These are phyloP conservation scores for Alethe diademata DNA, from an alignment of 2,113 vertebrate species.

Conservation along the genomic window DNA sequence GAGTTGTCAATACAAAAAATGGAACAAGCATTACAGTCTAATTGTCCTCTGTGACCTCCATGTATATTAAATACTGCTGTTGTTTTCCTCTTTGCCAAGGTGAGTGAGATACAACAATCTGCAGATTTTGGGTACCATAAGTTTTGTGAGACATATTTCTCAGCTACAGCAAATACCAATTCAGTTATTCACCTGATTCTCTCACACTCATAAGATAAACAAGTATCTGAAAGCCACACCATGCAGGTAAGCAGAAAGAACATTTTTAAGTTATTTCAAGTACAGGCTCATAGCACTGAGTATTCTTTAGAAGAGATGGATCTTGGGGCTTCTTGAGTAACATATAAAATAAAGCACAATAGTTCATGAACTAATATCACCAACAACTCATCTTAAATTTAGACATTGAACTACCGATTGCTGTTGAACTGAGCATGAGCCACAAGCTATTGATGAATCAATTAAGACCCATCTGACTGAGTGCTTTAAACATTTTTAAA, in stretches of 20 bases:
- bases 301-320: background rate
- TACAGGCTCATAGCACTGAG: background rate
- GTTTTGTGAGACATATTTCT: background rate
- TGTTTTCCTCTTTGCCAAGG: background rate
- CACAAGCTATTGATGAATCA: conserved; percentile 14
- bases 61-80: background rate
- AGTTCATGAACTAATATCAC: background rate
- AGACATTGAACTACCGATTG: background rate
- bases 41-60: background rate
- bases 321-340: background rate
- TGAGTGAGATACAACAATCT: background rate
- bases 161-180: background rate
- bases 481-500: background rate
- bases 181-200: background rate
- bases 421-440: background rate
- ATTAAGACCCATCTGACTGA: background rate
- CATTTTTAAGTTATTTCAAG: background rate
- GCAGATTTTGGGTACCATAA: background rate
- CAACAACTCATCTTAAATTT: background rate
- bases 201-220: background rate
- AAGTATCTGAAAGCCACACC: background rate
- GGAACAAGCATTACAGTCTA: background rate
- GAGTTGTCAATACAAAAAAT: background rate
- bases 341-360: background rate
- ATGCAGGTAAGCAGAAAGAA: background rate